Base-by-base conservation (phyloP, 2,888 invertebrate species). In the Limnephilus auricula region DNA sequence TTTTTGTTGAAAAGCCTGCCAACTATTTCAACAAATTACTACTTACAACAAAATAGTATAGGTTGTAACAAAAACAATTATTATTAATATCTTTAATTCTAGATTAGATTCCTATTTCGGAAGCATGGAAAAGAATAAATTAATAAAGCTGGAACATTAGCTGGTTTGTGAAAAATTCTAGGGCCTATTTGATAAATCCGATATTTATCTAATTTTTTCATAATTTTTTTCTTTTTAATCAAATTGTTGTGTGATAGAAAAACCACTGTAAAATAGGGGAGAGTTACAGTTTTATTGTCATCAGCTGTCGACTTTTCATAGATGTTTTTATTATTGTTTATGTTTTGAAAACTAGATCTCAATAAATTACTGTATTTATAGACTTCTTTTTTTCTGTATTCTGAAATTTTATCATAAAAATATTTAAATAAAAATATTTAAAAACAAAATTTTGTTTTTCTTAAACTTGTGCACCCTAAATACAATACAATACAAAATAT, bases 121-220 rank as follows among this genome's bases (percentile, higher is more conserved):
- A 82, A 18, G 82, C 32, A 85, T 30, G 85, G 37, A 85, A 45
- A 13, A 10, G 85, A 85, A 45, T 45, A 45, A 45, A 40, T 40
- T 85, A 37, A 37, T 85, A 37, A 37, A 45, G 45, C 12, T 32
- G 32, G 80, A 65, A 65, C 25, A 25, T 65, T 65, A 32, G 82
- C 34, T 82, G 85, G 85, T 85, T 85, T 85, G 85, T 85, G 85
- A 85, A 85, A 85, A 85, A 45, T 45, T 45, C 45, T n/a, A 45
- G 85, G 85, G 85, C 85, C 45, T 85, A 85, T 10, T 45, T 18
- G 6, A 40, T 84, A 37, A 18, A 82, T 34, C 13, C 10, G 4
- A 34, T 34, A 25, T 82, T 82, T 65, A 65, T 65, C 65, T 13
- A 25, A 25, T 34, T 34, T 18, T 82, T 82, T 82, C 0, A 18